Percentiles rank a stretch among this genome's conserved stretches.
Conservation (phyloP, 2,113 vertebrate genomes). For the Trogon surrucura region DNA sequence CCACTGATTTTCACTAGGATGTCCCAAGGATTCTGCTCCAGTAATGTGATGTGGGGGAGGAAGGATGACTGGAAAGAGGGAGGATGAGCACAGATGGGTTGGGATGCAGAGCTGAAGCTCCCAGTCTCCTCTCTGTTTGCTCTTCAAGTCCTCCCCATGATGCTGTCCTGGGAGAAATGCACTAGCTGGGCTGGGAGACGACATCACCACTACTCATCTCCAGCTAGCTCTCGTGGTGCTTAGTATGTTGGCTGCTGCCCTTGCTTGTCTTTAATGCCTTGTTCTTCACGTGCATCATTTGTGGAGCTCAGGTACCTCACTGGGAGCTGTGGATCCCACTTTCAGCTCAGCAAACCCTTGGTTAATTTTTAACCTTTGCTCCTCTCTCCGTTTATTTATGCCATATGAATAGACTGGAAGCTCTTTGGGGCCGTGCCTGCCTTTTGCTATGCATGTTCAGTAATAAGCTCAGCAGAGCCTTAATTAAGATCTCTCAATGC, state of each 20-base stretch:
- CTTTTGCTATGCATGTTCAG: not conserved
- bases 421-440: not conserved
- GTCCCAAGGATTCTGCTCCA: not conserved
- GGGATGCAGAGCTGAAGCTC: not conserved
- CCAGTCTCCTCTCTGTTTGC: not conserved
- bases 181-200: not conserved
- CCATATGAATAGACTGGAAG: not conserved
- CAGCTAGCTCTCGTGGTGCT: not conserved
- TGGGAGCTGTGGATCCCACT: not conserved
- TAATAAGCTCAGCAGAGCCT: not conserved
- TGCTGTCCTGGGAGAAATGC: not conserved
- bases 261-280: not conserved
- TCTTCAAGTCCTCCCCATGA: not conserved
- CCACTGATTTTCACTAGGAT: not conserved
- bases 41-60: not conserved
- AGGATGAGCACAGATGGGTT: not conserved
- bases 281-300: not conserved
- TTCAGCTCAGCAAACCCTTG: not conserved
- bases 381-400: not conserved
- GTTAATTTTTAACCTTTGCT: not conserved
- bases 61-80: not conserved
- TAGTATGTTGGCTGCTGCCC: not conserved
- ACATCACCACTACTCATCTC: not conserved
- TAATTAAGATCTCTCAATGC: constrained; percentile 15
- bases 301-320: not conserved